phyloP scores from a whole-genome alignment of 2,888 invertebrate species.

The Tiphia femorata region DNA sequence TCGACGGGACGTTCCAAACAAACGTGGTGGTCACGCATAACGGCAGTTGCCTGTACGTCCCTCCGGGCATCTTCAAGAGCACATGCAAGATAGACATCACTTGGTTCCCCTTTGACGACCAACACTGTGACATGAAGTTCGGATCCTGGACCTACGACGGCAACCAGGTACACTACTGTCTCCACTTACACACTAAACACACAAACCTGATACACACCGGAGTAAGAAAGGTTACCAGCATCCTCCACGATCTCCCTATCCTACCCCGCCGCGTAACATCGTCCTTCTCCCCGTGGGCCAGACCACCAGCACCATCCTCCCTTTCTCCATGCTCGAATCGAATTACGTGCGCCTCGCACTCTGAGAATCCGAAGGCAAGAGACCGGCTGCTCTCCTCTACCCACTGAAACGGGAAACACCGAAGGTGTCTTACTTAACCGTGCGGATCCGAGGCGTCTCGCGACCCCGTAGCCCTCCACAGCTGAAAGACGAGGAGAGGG shows the following conservation, averaged over 20 bases:
- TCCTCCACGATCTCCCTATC: conserved; percentile 11
- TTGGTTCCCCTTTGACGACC: conserved; percentile 99
- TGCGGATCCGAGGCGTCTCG: too few species aligned
- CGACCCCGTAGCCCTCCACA: too few species aligned
- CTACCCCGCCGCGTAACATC: too few species aligned
- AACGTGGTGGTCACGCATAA: conserved; percentile 99
- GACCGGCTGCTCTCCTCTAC: too few species aligned
- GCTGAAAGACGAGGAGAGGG: too few species aligned
- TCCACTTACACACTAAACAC: conserved; percentile 55
- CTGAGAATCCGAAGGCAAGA: too few species aligned
- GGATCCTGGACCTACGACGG: conserved; percentile 99
- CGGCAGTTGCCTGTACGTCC: conserved; percentile 99
- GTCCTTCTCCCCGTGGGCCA: too few species aligned
- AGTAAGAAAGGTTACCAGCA: conserved; percentile 7
- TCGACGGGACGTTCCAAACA: conserved; percentile 99
- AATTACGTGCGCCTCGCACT: too few species aligned
- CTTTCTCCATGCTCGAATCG: too few species aligned
- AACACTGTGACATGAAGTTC: conserved; percentile 99
- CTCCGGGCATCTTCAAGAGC: conserved; percentile 99
- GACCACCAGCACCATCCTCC: too few species aligned
- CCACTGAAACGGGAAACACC: too few species aligned
- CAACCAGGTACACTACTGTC: conserved; percentile 82
- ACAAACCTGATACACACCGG: conserved; percentile 33
- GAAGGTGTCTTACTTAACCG: too few species aligned
- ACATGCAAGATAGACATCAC: conserved; percentile 99